phyloP scores from a whole-genome alignment of 2,113 vertebrate species.

The Promerops cafer region DNA sequence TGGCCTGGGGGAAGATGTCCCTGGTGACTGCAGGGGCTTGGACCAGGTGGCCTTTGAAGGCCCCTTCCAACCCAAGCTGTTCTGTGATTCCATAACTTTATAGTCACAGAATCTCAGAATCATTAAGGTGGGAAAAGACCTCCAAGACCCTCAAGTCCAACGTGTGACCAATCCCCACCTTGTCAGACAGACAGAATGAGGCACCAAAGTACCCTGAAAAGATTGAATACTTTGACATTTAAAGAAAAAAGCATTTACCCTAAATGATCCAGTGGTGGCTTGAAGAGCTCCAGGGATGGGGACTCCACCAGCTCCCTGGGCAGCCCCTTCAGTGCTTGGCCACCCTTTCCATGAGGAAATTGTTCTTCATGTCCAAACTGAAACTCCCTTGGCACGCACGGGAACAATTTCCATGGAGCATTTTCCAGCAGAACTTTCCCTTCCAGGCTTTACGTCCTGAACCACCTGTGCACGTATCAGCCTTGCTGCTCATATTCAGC shows the following conservation, averaged over 20 bases:
- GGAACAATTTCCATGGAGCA: not conserved
- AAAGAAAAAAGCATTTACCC: no score
- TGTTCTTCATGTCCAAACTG: not conserved
- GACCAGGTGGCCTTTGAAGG: not conserved
- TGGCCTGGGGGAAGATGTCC: not conserved
- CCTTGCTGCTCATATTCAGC: not conserved
- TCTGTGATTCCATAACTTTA: accelerated
- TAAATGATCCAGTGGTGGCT: no score
- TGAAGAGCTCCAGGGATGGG: not conserved
- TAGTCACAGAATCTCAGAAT: not conserved
- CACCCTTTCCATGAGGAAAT: not conserved
- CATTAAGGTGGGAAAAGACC: not conserved
- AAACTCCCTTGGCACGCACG: not conserved
- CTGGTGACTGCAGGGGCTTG: not conserved
- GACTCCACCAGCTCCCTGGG: not conserved
- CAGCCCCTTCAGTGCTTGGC: not conserved
- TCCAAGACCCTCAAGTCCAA: accelerated
- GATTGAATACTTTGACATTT: no score
- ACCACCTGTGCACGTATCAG: not conserved
- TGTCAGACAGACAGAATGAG: accelerated
- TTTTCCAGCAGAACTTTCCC: not conserved
- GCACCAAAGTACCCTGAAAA: no score
- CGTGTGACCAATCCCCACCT: not conserved
- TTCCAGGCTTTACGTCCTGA: not conserved
- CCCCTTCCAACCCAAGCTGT: not conserved